These are phyloP conservation scores for Medauroidea extradentata DNA, from an alignment of 1,140 invertebrate species.

Conservation along the genomic window DNA sequence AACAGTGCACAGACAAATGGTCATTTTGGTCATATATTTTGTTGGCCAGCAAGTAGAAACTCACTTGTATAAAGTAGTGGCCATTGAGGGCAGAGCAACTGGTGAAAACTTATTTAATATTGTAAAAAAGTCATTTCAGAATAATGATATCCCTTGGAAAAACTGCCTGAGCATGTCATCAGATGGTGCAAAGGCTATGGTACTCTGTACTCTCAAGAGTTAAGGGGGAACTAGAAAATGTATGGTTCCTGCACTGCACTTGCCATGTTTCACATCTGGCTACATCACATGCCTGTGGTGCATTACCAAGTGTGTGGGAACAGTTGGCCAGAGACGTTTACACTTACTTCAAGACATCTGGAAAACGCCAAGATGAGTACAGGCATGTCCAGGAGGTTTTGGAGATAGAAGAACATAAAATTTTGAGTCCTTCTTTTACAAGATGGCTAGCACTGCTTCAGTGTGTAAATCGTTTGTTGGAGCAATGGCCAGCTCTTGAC, in stretches of 20 bases:
- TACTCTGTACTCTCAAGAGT: slow-evolving; percentile 8
- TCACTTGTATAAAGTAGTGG: too few species aligned
- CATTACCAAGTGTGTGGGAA: slow-evolving; percentile 5
- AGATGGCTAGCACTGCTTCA: slow-evolving; percentile 10
- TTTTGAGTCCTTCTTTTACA: slow-evolving; percentile 7
- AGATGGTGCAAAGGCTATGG: too few species aligned
- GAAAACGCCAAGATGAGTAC: slow-evolving; percentile 7
- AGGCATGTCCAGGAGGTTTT: slow-evolving; percentile 9
- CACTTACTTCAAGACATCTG: slow-evolving; percentile 11
- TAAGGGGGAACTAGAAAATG: neutral
- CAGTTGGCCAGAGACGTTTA: slow-evolving; percentile 10
- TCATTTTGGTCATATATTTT: too few species aligned
- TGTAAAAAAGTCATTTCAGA: too few species aligned
- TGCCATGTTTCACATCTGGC: slow-evolving; percentile 17
- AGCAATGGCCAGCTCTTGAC: slow-evolving; percentile 6
- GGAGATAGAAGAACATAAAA: slow-evolving; percentile 13
- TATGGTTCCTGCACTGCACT: slow-evolving; percentile 14
- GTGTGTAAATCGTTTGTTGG: slow-evolving; percentile 3
- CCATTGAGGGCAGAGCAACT: too few species aligned
- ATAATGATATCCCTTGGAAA: too few species aligned
- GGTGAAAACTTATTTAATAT: too few species aligned
- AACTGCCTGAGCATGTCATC: too few species aligned
- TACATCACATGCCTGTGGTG: slow-evolving; percentile 12
- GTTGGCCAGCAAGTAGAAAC: too few species aligned
- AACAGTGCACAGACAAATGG: too few species aligned